Conservation (phyloP, 2,113 vertebrate genomes). For the Ameiurus melas region DNA sequence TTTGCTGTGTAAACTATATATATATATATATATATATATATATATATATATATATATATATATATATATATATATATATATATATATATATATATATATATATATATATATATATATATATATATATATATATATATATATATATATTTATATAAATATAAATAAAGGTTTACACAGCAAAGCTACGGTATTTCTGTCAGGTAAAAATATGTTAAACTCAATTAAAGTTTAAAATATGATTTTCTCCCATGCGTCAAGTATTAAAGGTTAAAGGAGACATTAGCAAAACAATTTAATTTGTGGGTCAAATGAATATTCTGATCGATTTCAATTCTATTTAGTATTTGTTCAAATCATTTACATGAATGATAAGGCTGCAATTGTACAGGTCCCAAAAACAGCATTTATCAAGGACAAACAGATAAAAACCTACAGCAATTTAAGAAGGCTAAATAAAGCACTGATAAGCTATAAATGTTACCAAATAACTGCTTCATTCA, state of each 20-base stretch:
- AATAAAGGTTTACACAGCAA: background rate
- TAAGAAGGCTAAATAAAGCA: background rate
- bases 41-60: too few species aligned
- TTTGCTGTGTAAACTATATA: too few species aligned
- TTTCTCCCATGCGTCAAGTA: background rate
- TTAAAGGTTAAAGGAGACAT: background rate
- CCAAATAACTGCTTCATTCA: too few species aligned
- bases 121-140: too few species aligned
- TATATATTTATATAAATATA: too few species aligned
- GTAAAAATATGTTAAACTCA: background rate
- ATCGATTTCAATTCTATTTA: background rate
- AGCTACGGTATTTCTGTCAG: background rate
- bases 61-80: too few species aligned
- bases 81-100: too few species aligned
- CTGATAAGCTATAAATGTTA: background rate
- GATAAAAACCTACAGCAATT: background rate
- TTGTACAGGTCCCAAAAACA: background rate
- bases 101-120: too few species aligned
- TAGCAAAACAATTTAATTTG: background rate
- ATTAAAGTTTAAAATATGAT: background rate
- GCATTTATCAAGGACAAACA: background rate
- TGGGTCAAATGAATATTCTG: background rate
- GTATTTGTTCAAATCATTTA: background rate
- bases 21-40: too few species aligned
- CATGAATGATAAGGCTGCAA: background rate